phyloP scores from a whole-genome alignment of 2,888 invertebrate species.

The Tetragnatha montana region DNA sequence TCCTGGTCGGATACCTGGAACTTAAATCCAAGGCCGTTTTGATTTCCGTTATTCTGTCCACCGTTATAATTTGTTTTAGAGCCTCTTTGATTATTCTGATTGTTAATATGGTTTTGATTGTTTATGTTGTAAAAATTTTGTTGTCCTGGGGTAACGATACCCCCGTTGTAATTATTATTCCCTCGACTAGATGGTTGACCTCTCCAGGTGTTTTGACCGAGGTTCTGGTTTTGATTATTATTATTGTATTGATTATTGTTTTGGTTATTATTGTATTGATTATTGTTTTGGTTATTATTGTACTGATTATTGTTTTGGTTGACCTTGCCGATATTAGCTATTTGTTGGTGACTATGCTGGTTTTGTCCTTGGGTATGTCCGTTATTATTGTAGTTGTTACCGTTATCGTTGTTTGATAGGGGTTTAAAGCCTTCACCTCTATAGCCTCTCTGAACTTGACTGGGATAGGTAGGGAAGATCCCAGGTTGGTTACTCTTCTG shows the following conservation, averaged over 20 bases:
- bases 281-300: constrained; percentile 19
- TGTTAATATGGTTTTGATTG: constrained; percentile 12
- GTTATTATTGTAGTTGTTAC: constrained; percentile 19
- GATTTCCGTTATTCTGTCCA: background rate
- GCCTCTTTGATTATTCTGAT: background rate
- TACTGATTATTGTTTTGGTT: constrained; percentile 25
- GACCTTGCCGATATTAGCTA: background rate
- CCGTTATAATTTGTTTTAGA: background rate
- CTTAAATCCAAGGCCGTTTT: background rate
- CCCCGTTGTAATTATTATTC: constrained; percentile 15
- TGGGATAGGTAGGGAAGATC: constrained; percentile 14
- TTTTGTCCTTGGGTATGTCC: background rate
- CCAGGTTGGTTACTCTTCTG: constrained; percentile 38
- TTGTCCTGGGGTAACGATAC: constrained; percentile 28
- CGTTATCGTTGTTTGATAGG: constrained; percentile 21
- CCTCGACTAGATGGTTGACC: constrained; percentile 13
- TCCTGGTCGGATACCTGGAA: constrained; percentile 3
- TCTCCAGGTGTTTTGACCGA: constrained; percentile 52
- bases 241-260: background rate
- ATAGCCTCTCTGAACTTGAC: constrained; percentile 29
- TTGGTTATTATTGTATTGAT: too few relatives aligned
- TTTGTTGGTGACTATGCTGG: background rate
- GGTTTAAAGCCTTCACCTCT: constrained; percentile 48
- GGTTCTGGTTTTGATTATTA: background rate
- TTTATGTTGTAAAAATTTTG: constrained; percentile 46